A percentile compares a stretch with the other conserved stretches of the same genome.
Conservation (phyloP, 1,140 invertebrate genomes). For the Drosophila nebulosa region DNA sequence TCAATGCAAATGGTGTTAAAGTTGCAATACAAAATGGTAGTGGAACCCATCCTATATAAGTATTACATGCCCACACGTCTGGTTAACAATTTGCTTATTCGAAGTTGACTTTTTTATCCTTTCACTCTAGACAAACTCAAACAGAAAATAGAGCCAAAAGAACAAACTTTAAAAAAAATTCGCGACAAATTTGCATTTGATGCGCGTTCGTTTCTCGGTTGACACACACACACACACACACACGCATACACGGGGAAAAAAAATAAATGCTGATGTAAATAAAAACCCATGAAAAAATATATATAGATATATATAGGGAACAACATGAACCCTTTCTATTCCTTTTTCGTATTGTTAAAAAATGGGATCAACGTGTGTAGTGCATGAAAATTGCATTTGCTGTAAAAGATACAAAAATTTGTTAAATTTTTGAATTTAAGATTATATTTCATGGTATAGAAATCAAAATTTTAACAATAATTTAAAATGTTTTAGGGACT, state of each 20-base stretch:
- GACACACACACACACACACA: conserved; percentile 4
- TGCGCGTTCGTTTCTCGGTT: conserved; percentile 38
- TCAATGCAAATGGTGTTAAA: too few relatives aligned
- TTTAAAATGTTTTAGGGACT: too few relatives aligned
- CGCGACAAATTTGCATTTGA: conserved; percentile 62
- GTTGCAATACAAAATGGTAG: neutral
- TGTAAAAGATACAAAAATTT: neutral
- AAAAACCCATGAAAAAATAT: conserved; percentile 3
- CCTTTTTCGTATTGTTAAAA: neutral
- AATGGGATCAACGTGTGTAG: conserved; percentile 2
- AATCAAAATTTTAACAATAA: neutral
- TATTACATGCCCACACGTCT: too few relatives aligned
- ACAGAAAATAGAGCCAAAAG: conserved; percentile 22
- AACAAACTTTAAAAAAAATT: conserved; percentile 11
- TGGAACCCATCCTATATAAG: neutral
- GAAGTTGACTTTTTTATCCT: conserved; percentile 8
- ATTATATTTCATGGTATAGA: too few relatives aligned
- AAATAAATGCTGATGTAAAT: conserved; percentile 19
- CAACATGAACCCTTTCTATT: neutral
- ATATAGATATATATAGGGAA: conserved; percentile 21
- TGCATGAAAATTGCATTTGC: conserved; percentile 33
- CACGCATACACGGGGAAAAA: too few relatives aligned
- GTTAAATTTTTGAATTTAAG: too few relatives aligned
- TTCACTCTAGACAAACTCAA: conserved; percentile 45
- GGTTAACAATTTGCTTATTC: neutral